Evolutionary conservation across 92 coral and sea anemone genomes (phyloP), one percentile per base, ranked within the genome.

Genomic region (Hydrozoanthus gracilis): DNA sequence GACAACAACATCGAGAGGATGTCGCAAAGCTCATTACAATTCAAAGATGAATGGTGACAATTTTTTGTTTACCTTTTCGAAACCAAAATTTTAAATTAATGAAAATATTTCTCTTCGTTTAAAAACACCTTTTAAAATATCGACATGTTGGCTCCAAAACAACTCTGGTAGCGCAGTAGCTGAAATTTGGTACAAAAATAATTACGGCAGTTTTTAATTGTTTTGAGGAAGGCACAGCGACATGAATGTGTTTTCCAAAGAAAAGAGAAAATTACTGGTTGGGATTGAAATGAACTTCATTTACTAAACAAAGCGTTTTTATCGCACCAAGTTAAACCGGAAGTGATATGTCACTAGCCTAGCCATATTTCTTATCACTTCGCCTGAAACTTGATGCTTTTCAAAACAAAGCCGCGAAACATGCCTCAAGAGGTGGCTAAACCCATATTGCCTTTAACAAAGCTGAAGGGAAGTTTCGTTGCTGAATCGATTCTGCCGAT

Each of bases 401-500:
- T 58, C 64, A 58, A 58, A 58, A 58, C 12, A 58, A 58, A 58
- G 64, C 64, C 15, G 64, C 15, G 64, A 58, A 58, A 58, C 64
- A 11, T 58, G 64, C 9, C 64, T 58, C 64, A 58, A 8, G 64
- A 58, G 4, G 15, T 16, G 64, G 15, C 45, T 44, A 72, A 3
- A 13, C 4, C 27, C 15, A 4, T 12, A 9, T 55, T 56, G 39
- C 20, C 50, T 51, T 52, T 4, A 60, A 78, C 4, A 39, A 44
- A 61, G 74, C 85, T 80, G 85, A 80, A 80, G 58, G 69, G 85
- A 6, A 48, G 45, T 45, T 64, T 18, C 16, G 10, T 12, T 6
- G 73, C 56, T 80, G 85, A 65, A 80, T 47, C 85, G 72, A 49
- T 5, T 47, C 85, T 80, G 74, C 11, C 60, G 48, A 4, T 15